A percentile compares a stretch with the other conserved stretches of the same genome.
These are phyloP conservation scores for Trachelus iudaicus DNA, from an alignment of 2,888 invertebrate species.

Conservation along the genomic window DNA sequence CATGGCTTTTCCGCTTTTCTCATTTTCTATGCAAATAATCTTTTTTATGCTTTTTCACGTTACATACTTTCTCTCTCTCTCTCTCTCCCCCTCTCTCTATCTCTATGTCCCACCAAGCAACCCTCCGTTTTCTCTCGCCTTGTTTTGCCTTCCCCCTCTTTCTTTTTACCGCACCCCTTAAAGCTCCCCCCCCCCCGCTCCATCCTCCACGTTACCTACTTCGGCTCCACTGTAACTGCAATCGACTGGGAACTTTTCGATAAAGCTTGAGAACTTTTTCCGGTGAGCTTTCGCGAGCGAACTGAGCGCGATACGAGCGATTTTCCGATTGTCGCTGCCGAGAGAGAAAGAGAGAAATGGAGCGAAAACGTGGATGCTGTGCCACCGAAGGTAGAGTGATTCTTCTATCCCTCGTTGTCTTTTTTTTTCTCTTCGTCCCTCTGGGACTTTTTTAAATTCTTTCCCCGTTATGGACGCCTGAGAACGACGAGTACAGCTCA, in stretches of 20 bases:
- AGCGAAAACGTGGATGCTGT: background rate
- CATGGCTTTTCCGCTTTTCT: background rate
- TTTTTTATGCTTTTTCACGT: background rate
- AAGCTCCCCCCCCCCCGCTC: too few species aligned
- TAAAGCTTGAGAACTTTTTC: conserved; percentile 1
- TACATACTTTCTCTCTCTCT: background rate
- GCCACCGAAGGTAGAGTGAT: background rate
- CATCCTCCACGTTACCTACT: background rate
- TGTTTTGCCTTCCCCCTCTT: background rate
- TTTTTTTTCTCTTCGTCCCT: conserved; percentile 23
- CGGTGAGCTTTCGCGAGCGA: background rate
- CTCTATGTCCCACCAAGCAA: background rate
- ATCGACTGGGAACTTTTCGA: background rate
- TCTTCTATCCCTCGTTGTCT: conserved; percentile 8
- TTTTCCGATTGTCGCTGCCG: background rate
- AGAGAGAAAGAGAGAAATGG: background rate
- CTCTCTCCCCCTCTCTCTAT: too few species aligned
- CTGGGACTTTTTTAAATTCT: conserved; percentile 6
- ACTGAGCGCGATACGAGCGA: background rate
- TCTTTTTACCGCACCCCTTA: background rate
- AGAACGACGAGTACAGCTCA: background rate
- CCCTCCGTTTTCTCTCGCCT: background rate
- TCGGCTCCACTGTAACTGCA: background rate
- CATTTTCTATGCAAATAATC: background rate
- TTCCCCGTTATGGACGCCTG: background rate